A percentile compares a stretch with the other conserved stretches of the same genome.
phyloP scores from a whole-genome alignment of 1,140 invertebrate species.

The Leptopilina clavipes region DNA sequence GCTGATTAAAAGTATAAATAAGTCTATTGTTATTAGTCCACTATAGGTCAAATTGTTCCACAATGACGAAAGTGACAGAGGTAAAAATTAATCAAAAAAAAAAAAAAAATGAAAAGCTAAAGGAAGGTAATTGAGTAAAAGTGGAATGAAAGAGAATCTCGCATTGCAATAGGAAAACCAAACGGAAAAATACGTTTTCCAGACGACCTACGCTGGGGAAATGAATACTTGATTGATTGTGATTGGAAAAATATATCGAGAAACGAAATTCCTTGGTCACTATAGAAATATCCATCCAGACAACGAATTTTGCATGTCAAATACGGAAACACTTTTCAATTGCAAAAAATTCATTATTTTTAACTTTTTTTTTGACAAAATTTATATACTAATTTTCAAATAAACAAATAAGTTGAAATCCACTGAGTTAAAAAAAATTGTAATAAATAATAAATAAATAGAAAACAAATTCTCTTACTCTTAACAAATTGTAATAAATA shows the following conservation, averaged over 20 bases:
- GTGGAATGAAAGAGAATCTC: slow-evolving; percentile 16
- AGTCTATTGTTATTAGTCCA: too few relatives aligned
- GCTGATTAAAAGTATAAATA: too few relatives aligned
- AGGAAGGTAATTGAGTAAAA: not conserved
- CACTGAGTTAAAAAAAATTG: too few relatives aligned
- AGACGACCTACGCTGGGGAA: not conserved
- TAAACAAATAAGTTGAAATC: too few relatives aligned
- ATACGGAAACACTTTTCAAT: slow-evolving; percentile 8
- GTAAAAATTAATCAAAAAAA: not conserved
- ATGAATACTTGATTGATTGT: slow-evolving; percentile 33
- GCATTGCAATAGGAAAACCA: slow-evolving; percentile 25
- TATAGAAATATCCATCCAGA: not conserved
- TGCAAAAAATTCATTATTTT: not conserved
- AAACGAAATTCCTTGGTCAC: not conserved
- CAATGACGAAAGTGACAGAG: not conserved
- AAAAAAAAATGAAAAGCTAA: slow-evolving; percentile 7
- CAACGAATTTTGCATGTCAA: not conserved
- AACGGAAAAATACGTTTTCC: slow-evolving; percentile 1
- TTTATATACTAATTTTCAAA: too few relatives aligned
- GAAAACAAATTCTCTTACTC: slow-evolving; percentile 76
- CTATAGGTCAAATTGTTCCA: not conserved
- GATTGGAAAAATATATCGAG: slow-evolving; percentile 26
- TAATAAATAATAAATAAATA: too few relatives aligned
- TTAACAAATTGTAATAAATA: too few relatives aligned
- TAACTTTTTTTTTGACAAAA: too few relatives aligned